Conservation (phyloP, 2,113 vertebrate genomes). For the Cheirogaleus medius region DNA sequence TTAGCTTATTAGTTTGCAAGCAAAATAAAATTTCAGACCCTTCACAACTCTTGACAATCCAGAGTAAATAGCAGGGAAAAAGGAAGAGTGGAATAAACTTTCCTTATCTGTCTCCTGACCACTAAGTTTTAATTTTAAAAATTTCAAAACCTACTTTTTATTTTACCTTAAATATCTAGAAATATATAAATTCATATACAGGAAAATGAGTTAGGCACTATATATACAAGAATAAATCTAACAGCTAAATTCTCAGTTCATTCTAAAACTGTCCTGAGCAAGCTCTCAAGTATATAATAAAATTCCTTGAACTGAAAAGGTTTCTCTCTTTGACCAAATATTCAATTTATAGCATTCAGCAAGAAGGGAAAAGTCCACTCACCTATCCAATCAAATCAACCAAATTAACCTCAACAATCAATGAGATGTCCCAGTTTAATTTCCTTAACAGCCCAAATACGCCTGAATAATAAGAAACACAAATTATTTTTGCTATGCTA, state of each 20-base stretch:
- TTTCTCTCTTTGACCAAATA: neutral
- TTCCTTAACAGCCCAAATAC: neutral
- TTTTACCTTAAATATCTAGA: slow-evolving; percentile 10
- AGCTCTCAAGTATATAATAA: slow-evolving; percentile 8
- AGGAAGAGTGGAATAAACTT: neutral
- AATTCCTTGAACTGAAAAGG: neutral
- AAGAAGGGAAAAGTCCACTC: neutral
- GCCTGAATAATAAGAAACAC: neutral
- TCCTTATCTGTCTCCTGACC: neutral
- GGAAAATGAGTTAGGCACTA: neutral
- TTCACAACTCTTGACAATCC: neutral
- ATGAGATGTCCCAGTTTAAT: neutral
- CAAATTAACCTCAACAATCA: slow-evolving; percentile 15
- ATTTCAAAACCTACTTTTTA: neutral
- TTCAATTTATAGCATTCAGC: neutral
- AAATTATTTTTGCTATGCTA: slow-evolving; percentile 28
- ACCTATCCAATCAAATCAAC: neutral
- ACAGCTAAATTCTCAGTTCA: neutral
- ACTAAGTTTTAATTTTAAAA: slow-evolving; percentile 20
- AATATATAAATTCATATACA: neutral
- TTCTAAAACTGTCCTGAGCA: neutral
- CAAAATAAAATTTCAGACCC: slow-evolving; percentile 6
- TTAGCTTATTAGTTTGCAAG: neutral
- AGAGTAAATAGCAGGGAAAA: neutral
- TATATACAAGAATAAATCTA: neutral